These are phyloP conservation scores for Catocala sponsa DNA, from an alignment of 2,888 invertebrate genomes.

Conservation along the genomic window DNA sequence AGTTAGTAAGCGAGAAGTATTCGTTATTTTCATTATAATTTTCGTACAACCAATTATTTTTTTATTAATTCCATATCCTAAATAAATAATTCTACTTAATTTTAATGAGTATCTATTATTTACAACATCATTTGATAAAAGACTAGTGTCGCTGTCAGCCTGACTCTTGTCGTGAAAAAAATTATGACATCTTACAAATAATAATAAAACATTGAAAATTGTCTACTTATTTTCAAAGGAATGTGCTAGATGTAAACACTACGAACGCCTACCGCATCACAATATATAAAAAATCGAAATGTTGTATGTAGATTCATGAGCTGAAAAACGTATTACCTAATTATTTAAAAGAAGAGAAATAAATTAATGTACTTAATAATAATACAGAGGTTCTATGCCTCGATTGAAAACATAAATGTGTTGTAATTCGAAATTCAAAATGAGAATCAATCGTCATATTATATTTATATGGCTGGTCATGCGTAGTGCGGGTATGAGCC, in stretches of 20 bases:
- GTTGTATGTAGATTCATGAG: background rate
- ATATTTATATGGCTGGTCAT: constrained; percentile 90
- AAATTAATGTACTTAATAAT: too few species aligned
- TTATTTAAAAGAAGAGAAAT: too few species aligned
- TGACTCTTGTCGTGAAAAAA: constrained; percentile 42
- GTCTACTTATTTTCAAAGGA: background rate
- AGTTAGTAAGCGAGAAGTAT: constrained; percentile 54
- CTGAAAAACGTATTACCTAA: background rate
- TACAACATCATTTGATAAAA: constrained; percentile 81
- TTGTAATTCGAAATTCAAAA: background rate
- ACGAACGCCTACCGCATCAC: background rate
- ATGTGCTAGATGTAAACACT: background rate
- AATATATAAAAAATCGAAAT: constrained; percentile 7
- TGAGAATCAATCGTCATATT: constrained; percentile 30
- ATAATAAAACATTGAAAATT: background rate
- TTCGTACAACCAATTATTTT: constrained; percentile 69
- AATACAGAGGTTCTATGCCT: too few species aligned
- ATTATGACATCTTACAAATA: constrained; percentile 2
- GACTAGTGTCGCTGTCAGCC: constrained; percentile 73
- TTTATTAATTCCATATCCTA: constrained; percentile 71
- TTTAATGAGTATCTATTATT: constrained; percentile 84
- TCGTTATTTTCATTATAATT: constrained; percentile 62
- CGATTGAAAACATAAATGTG: background rate
- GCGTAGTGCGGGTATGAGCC: constrained; percentile 98
- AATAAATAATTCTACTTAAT: constrained; percentile 83